Base-by-base conservation (phyloP, 2,888 invertebrate species). In the Apamea crenata region DNA sequence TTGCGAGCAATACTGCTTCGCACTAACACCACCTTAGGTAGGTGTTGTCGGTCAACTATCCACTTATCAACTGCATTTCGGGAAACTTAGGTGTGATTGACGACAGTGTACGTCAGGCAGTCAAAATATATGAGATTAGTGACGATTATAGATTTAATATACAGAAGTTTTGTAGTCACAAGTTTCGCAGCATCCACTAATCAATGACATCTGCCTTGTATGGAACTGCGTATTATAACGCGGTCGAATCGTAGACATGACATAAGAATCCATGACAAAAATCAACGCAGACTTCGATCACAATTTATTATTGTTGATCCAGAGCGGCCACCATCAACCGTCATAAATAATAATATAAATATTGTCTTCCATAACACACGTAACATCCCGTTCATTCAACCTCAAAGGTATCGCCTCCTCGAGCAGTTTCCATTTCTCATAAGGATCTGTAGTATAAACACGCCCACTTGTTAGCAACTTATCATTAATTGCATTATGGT, bases 381-480 rank as follows among this genome's bases (percentile, higher is more conserved):
- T 85, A 81, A 81, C 66, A 81, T 69, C n/a, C 4, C 56, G 71
- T 76, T 86, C 86, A 68, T 82, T 83, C 65, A 86, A 86, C 83
- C 40, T 44, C n/a, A 50, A 81, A 85, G 56, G 66, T 32, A 74
- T 70, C 70, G 18, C 8, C 63, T 74, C 47, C 70, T 67, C 59
- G n/a, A 82, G 36, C 82, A 76, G 56, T 83, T 81, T 83, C 67
- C 72, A 69, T 73, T 73, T 80, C 69, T 53, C 65, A 70, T 75
- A 75, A 73, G 72, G 67, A 77, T 50, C 56, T 65, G 29, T 61
- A 32, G 67, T 71, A 65, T 50, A 70, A 72, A 80, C 61, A 85
- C 87, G 50, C 85, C 87, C 82, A 85, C 88, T 69, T 66, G 68
- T 85, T 85, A 85, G 86, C 77, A 75, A 67, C 36, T 77, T 66